Evolutionary conservation across 2,888 invertebrate species (phyloP).

Genomic region (Byasa hedistus): DNA sequence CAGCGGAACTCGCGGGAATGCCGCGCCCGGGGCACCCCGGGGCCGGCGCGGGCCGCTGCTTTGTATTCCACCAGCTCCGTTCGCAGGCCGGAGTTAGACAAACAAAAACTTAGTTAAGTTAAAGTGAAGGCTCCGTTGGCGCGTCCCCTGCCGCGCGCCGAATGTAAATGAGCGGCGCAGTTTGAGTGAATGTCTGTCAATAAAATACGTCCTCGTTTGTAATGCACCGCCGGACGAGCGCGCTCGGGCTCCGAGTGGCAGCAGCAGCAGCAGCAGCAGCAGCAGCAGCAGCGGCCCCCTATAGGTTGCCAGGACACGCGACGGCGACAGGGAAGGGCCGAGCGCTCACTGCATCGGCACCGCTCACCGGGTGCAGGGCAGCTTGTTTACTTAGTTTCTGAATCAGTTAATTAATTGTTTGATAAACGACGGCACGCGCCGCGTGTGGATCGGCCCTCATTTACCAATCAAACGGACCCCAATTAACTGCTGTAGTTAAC

Average conservation of each 20-base stretch:
- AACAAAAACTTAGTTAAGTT: background rate
- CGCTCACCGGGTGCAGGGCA: background rate
- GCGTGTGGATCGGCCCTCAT: too few species aligned
- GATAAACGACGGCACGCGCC: too few species aligned
- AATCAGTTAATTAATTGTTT: background rate
- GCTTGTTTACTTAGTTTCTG: background rate
- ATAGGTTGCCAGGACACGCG: too few species aligned
- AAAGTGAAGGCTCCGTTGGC: background rate
- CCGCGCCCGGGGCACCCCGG: too few species aligned
- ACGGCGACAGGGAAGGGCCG: background rate
- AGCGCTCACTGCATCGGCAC: background rate
- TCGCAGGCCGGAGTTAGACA: background rate
- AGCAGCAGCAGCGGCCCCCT: background rate
- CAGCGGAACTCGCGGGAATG: conserved; percentile 7
- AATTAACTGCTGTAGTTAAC: background rate
- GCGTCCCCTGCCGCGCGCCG: background rate
- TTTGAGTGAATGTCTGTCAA: background rate
- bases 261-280: too few species aligned
- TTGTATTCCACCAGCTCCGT: background rate
- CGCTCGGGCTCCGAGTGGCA: too few species aligned
- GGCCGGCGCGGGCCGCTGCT: too few species aligned
- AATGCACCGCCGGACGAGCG: background rate
- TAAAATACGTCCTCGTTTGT: background rate
- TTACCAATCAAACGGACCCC: too few species aligned
- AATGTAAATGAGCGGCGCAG: background rate